Evolutionary conservation across 2,888 invertebrate genomes (phyloP), one percentile per base, ranked within the genome.

Genomic region (Drosophila nr. medialis): DNA sequence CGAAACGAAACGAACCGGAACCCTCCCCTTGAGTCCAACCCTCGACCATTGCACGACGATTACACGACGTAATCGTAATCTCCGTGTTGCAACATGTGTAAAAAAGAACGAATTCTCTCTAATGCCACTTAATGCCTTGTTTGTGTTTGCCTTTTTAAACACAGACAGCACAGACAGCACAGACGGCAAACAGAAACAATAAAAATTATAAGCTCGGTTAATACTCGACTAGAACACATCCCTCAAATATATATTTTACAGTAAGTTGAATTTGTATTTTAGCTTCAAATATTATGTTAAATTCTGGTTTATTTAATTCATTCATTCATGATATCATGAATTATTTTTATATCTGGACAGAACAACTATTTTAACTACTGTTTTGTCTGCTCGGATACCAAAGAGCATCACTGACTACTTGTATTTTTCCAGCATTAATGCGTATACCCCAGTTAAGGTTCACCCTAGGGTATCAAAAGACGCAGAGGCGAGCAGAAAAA

Each of bases 71-170:
- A 89, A 91, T 88, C 86, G 90, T 91, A 89, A 91, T 89, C 89
- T 90, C 84, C 78, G 80, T 80, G 82, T 79, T 79, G 83, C 79
- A 83, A 92, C 92, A 92, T 92, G 92, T 92, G 92, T 92, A 92
- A 91, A 90, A 90, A 89, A 85, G 83, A 11, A 11, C 83, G 45
- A 24, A 87, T 92, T 90, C 81, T 61, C 75, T 54, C 75, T 91
- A 92, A 92, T 91, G 75, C 92, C 88, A 84, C 86, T 89, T 88
- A 91, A 92, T 85, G 81, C 89, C 79, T 55, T 87, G 85, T 84
- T 84, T 84, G 86, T 92, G 91, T 92, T 92, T 92, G 89, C 89
- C 89, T 91, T 91, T 91, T 83, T 83, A 87, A 74, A 88, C 71
- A 88, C 66, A 58, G 42, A 38, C 42, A 27, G 34, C 30, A 30